These are phyloP conservation scores for Amblyornis subalaris DNA, from an alignment of 2,113 vertebrate genomes.

Conservation along the genomic window DNA sequence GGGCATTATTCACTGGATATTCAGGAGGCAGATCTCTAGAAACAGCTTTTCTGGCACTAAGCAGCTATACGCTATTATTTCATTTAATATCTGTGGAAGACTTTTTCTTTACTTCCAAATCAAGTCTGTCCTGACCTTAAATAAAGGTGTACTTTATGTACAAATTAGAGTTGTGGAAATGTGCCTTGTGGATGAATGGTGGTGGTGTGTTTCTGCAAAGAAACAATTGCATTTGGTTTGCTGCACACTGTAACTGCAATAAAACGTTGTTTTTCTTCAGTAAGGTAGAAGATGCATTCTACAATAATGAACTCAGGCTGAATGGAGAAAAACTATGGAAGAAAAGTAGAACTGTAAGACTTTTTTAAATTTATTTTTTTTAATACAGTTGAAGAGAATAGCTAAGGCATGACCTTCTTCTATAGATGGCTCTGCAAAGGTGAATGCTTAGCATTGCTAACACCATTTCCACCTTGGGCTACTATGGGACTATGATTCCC, in stretches of 20 bases:
- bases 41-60: neutral
- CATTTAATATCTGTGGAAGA: neutral
- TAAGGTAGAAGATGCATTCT: constrained; percentile 96
- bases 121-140: neutral
- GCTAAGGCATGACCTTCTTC: neutral
- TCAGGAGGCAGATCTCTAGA: neutral
- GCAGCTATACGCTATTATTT: neutral
- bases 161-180: neutral
- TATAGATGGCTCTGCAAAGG: neutral
- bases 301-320: constrained; percentile 85
- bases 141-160: neutral
- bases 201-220: neutral
- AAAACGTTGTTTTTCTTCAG: constrained; percentile 71
- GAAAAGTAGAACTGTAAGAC: constrained; percentile 92
- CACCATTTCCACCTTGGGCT: neutral
- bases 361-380: neutral
- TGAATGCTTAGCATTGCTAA: neutral
- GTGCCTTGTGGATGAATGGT: neutral
- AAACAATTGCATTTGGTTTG: neutral
- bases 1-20: neutral
- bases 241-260: constrained; percentile 17
- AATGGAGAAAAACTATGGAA: constrained; percentile 93
- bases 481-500: neutral
- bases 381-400: neutral
- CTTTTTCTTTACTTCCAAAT: neutral